Percentiles rank a stretch among this genome's conserved stretches.
phyloP scores from a whole-genome alignment of 2,888 invertebrate species.

The Epinotia bilunana region DNA sequence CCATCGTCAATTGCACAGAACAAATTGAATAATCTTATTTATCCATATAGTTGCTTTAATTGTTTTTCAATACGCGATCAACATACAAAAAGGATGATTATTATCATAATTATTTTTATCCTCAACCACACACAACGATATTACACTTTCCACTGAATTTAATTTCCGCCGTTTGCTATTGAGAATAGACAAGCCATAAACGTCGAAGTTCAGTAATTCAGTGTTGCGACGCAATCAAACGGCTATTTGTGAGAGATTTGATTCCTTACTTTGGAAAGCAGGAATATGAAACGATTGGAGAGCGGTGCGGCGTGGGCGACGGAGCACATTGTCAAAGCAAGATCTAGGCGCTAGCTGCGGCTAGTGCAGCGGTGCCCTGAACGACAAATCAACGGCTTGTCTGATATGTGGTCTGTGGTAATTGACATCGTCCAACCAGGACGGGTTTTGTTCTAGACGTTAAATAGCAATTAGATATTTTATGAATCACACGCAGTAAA shows the following conservation, averaged over 20 bases:
- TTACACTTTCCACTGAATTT: constrained; percentile 33
- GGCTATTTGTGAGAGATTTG: constrained; percentile 55
- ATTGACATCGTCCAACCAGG: constrained; percentile 25
- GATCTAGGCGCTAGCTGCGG: constrained; percentile 50
- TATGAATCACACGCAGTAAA: background rate
- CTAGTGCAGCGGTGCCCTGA: constrained; percentile 12
- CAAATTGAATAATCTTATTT: constrained; percentile 24
- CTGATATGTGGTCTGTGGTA: background rate
- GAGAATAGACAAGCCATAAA: constrained; percentile 46
- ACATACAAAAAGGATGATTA: constrained; percentile 21
- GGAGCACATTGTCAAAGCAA: constrained; percentile 58
- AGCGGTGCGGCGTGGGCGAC: constrained; percentile 60
- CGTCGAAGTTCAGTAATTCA: constrained; percentile 47
- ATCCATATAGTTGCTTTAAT: constrained; percentile 9
- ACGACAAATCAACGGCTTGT: constrained; percentile 28
- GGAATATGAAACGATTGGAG: constrained; percentile 59
- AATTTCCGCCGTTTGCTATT: constrained; percentile 41
- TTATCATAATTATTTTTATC: constrained; percentile 30
- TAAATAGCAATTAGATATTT: background rate
- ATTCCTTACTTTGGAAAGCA: constrained; percentile 66
- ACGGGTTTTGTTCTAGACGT: background rate
- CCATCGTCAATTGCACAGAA: constrained; percentile 11
- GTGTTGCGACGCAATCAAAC: constrained; percentile 55
- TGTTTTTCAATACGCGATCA: constrained; percentile 3
- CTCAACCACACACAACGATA: background rate